Evolutionary conservation across 2,888 invertebrate species (phyloP).

Genomic region (Apodemia mormo): DNA sequence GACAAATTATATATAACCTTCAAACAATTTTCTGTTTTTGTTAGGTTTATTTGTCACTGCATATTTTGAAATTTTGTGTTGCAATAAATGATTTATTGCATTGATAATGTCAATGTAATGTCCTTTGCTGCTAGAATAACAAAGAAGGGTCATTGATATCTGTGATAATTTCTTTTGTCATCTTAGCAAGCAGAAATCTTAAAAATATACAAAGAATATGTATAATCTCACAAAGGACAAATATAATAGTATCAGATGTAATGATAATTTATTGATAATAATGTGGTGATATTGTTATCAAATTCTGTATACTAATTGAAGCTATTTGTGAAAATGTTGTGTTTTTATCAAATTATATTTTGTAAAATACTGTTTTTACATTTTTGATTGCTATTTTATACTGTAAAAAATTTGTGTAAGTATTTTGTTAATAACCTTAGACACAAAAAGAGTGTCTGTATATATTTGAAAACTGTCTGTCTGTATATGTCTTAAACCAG

Average conservation of each 20-base stretch:
- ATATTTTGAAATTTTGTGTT: neutral
- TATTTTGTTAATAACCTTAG: neutral
- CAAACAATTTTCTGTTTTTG: too few species aligned
- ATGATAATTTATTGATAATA: neutral
- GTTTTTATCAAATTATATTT: neutral
- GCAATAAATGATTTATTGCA: conserved; percentile 9
- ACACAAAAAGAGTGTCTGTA: too few species aligned
- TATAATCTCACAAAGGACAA: neutral
- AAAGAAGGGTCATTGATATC: conserved; percentile 8
- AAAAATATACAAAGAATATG: neutral
- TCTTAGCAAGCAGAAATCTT: neutral
- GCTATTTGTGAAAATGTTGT: neutral
- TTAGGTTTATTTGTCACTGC: too few species aligned
- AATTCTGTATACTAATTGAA: neutral
- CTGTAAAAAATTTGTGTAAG: neutral
- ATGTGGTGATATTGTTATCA: conserved; percentile 1
- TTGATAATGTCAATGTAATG: neutral
- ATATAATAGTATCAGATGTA: neutral
- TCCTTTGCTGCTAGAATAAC: neutral
- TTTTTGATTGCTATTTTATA: neutral
- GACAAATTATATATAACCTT: too few species aligned
- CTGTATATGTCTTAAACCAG: too few species aligned
- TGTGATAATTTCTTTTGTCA: neutral
- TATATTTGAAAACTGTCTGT: too few species aligned
- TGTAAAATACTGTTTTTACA: neutral